These are phyloP conservation scores for Calephelis virginiensis DNA, from an alignment of 1,140 invertebrate species.

Conservation along the genomic window DNA sequence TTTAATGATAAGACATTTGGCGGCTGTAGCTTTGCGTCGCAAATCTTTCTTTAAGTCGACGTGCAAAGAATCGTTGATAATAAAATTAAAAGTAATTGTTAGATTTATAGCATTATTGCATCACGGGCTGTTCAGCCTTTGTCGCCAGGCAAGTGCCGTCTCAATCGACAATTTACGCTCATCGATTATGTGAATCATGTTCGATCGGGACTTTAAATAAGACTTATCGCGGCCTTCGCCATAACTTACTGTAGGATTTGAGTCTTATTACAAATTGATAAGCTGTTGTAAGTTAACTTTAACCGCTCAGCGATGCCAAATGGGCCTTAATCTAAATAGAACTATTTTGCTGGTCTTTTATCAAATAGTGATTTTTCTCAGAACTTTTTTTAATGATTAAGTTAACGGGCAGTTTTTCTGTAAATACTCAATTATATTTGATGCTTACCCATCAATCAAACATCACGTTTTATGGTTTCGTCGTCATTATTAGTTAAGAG, in stretches of 20 bases:
- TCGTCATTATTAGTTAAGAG: no score
- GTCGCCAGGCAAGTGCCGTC: conserved; percentile 49
- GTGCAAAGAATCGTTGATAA: conserved; percentile 51
- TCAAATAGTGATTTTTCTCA: no score
- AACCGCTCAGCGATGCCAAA: background rate
- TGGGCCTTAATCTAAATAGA: no score
- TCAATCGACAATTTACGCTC: conserved; percentile 48
- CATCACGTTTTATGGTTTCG: no score
- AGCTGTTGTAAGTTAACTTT: conserved; percentile 14
- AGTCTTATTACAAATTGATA: conserved; percentile 17
- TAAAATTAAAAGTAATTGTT: conserved; percentile 62
- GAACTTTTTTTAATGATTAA: no score
- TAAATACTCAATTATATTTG: no score
- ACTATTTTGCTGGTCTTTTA: no score
- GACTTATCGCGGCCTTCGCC: conserved; percentile 24
- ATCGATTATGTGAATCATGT: conserved; percentile 28
- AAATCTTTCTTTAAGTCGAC: conserved; percentile 61
- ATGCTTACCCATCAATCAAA: no score
- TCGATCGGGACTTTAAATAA: conserved; percentile 23
- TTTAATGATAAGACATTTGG: conserved; percentile 62
- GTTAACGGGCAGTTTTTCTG: no score
- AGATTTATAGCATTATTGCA: conserved; percentile 49
- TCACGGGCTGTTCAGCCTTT: conserved; percentile 40
- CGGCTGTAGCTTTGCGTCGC: conserved; percentile 53
- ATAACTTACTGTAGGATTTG: conserved; percentile 21